A percentile compares a stretch with the other conserved stretches of the same genome.
phyloP scores from a whole-genome alignment of 2,797 vertebrate genomes.

The Danionella dracula region DNA sequence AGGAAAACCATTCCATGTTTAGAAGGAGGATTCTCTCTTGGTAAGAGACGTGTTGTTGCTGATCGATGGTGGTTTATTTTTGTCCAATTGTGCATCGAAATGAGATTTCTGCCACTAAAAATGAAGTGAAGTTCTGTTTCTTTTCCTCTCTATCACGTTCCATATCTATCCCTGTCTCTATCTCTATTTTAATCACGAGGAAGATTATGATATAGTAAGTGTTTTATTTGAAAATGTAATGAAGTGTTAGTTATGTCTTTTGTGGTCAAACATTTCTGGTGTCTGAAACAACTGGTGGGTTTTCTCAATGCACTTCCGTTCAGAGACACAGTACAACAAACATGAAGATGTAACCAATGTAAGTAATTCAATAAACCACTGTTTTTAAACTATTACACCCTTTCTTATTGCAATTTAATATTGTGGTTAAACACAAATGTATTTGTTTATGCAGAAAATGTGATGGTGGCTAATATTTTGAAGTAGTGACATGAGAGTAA shows the following conservation, averaged over 20 bases:
- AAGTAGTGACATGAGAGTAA: no score
- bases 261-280: slow-evolving; percentile 70
- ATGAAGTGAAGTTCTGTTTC: slow-evolving; percentile 73
- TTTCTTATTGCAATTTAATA: slow-evolving; percentile 38
- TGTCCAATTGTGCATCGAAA: slow-evolving; percentile 52
- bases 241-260: slow-evolving; percentile 68
- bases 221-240: slow-evolving; percentile 61
- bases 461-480: no score
- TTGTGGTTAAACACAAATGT: no score
- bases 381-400: slow-evolving; percentile 67
- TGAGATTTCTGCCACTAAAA: slow-evolving; percentile 70
- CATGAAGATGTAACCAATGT: slow-evolving; percentile 86
- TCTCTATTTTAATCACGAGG: slow-evolving; percentile 66
- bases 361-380: slow-evolving; percentile 90
- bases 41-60: slow-evolving; percentile 73
- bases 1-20: slow-evolving; percentile 85
- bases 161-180: slow-evolving; percentile 46
- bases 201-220: slow-evolving; percentile 70
- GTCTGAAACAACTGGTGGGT: slow-evolving; percentile 72
- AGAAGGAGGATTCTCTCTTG: slow-evolving; percentile 79
- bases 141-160: slow-evolving; percentile 46
- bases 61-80: slow-evolving; percentile 70
- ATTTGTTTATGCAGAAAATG: no score
- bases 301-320: slow-evolving; percentile 78
- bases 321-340: slow-evolving; percentile 74